These are phyloP conservation scores for Halcyon chelicuti DNA, from an alignment of 2,797 vertebrate species.

Conservation along the genomic window DNA sequence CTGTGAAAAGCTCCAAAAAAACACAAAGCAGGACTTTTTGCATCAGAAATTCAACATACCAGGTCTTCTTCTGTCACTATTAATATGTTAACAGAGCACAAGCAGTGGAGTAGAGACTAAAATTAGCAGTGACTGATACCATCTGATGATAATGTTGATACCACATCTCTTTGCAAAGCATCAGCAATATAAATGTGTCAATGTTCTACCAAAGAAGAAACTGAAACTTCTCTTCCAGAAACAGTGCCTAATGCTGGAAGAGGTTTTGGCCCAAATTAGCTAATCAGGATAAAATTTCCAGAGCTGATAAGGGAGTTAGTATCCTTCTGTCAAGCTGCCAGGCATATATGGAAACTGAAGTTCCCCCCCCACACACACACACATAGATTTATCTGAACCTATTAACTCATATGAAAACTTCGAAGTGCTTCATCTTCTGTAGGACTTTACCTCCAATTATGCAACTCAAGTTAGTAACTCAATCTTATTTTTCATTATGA, in stretches of 20 bases:
- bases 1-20: not conserved
- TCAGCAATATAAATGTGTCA: not conserved
- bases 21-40: not conserved
- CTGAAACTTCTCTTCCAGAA: not conserved
- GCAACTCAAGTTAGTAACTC: not conserved
- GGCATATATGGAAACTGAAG: not conserved
- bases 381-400: not conserved
- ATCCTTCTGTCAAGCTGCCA: conserved; percentile 1
- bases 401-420: not conserved
- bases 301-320: not conserved
- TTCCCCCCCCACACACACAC: not conserved
- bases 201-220: not conserved
- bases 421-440: not conserved
- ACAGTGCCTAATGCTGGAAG: not conserved
- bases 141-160: not conserved
- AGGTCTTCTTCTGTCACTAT: not conserved
- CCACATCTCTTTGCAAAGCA: not conserved
- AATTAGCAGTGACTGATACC: not conserved
- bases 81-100: not conserved
- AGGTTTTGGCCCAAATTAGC: not conserved
- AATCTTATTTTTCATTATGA: not conserved
- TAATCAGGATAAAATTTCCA: not conserved
- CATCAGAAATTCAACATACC: not conserved
- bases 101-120: not conserved
- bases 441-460: not conserved